phyloP scores from a whole-genome alignment of 2,113 vertebrate species.

The Lepus europaeus region DNA sequence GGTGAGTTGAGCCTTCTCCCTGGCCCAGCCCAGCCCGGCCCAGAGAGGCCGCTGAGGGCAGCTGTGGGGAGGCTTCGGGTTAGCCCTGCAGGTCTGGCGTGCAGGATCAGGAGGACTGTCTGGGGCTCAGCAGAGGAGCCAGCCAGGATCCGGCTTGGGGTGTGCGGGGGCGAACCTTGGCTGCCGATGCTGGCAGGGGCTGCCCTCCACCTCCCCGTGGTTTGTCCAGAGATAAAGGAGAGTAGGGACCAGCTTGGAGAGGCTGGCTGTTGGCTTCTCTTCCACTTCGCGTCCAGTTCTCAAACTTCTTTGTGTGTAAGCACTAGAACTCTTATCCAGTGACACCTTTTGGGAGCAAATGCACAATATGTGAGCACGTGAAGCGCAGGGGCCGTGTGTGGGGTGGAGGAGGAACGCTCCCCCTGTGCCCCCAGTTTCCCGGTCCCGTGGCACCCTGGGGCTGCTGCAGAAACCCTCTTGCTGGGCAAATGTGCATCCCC shows the following conservation, averaged over 20 bases:
- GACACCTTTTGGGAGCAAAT: neutral
- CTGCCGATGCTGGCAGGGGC: neutral
- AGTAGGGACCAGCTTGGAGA: neutral
- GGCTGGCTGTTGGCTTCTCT: neutral
- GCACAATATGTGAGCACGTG: neutral
- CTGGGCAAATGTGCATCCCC: neutral
- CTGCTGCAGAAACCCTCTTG: neutral
- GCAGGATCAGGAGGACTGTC: neutral
- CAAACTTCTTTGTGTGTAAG: neutral
- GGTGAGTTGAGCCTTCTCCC: neutral
- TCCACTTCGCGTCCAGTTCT: neutral
- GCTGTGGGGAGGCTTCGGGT: neutral
- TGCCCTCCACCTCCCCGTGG: neutral
- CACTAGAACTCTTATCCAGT: neutral
- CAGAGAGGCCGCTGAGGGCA: neutral
- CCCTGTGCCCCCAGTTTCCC: neutral
- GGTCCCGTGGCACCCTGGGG: rapidly evolving
- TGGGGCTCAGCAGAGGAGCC: neutral
- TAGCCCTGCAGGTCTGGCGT: rapidly evolving
- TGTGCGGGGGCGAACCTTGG: neutral
- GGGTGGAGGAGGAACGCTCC: neutral
- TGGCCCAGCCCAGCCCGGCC: neutral
- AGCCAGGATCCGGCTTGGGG: neutral
- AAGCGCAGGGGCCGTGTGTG: neutral
- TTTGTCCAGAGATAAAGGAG: neutral